A percentile compares a stretch with the other conserved stretches of the same genome.
Evolutionary conservation across 1,140 invertebrate species (phyloP).

Genomic region (Zaprionus ornatus): DNA sequence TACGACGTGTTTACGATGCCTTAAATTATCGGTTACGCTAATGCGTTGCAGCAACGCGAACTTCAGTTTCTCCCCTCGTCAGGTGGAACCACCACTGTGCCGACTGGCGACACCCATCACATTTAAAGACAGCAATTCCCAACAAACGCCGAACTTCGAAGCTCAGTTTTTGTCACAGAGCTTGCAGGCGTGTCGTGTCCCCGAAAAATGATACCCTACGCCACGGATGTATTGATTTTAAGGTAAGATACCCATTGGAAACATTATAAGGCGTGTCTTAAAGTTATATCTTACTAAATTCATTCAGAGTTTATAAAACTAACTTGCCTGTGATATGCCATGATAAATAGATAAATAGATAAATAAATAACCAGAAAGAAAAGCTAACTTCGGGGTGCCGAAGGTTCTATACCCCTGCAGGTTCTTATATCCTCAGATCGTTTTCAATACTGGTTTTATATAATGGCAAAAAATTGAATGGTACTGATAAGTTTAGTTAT

Average conservation of each 20-base stretch:
- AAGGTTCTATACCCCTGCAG: no score
- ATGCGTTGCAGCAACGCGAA: slow-evolving; percentile 66
- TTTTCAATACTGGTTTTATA: no score
- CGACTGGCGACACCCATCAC: background rate
- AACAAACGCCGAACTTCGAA: background rate
- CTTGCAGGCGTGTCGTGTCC: background rate
- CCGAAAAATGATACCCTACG: background rate
- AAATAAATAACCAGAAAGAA: no score
- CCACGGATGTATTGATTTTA: background rate
- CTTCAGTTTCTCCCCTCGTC: slow-evolving; percentile 42
- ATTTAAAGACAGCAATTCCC: slow-evolving; percentile 5
- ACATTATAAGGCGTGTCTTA: no score
- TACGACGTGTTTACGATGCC: slow-evolving; percentile 78
- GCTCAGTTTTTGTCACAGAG: slow-evolving; percentile 5
- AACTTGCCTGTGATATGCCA: no score
- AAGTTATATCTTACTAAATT: background rate
- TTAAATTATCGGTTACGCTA: slow-evolving; percentile 74
- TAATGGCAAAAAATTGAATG: no score
- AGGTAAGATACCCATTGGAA: no score
- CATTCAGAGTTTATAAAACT: no score
- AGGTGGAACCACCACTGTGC: slow-evolving; percentile 12
- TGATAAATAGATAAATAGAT: no score
- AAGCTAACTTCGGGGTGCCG: no score
- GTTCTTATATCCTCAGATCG: no score
- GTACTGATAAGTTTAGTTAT: no score